A percentile compares a stretch with the other conserved stretches of the same genome.
phyloP scores from a whole-genome alignment of 2,888 invertebrate species.

The Mythimna lalbum region DNA sequence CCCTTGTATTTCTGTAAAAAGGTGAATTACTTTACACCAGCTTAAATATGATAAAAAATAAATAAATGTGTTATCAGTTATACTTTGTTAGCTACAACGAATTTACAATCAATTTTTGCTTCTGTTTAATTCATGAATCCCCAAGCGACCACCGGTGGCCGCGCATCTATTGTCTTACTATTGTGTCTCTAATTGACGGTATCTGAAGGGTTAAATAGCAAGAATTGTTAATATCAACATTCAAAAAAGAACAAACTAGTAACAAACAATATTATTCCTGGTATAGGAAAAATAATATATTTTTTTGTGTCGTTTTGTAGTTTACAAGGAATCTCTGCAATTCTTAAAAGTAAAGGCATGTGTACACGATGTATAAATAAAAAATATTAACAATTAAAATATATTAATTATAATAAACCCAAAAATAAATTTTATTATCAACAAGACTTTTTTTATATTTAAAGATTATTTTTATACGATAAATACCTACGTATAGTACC shows the following conservation, averaged over 20 bases:
- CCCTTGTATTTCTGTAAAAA: too few species aligned
- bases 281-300: neutral
- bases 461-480: too few species aligned
- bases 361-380: neutral
- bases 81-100: too few species aligned
- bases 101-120: neutral
- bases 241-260: neutral
- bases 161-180: too few species aligned
- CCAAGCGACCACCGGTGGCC: too few species aligned
- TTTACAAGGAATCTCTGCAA: constrained; percentile 2
- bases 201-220: too few species aligned
- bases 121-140: too few species aligned
- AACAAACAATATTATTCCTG: constrained; percentile 8
- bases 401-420: neutral
- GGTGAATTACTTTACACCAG: too few species aligned
- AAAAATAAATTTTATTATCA: neutral
- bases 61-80: neutral
- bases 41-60: neutral
- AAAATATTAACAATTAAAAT: neutral
- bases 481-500: too few species aligned
- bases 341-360: constrained; percentile 24
- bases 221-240: neutral
- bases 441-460: too few species aligned
- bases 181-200: too few species aligned
- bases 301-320: neutral